These are phyloP conservation scores for Hymenochirus boettgeri DNA, from an alignment of 2,113 vertebrate genomes.

Conservation along the genomic window DNA sequence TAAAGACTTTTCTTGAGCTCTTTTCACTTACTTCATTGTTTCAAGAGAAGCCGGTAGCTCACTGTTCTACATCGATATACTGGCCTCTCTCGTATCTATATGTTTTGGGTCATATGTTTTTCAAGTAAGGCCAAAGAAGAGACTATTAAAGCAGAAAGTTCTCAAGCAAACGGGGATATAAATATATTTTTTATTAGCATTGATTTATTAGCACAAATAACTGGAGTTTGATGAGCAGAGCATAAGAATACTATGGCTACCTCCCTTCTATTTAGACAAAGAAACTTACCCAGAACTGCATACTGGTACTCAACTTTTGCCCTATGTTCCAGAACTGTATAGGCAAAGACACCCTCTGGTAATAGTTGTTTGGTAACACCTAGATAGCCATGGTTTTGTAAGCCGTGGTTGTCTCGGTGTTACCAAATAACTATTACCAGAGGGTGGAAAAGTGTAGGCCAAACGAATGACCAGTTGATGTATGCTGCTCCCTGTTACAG, in stretches of 20 bases:
- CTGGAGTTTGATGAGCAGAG: constrained; percentile 20
- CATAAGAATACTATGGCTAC: constrained; percentile 15
- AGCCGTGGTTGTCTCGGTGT: neutral
- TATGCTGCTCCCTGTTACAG: constrained; percentile 9
- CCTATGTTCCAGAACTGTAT: too few species aligned
- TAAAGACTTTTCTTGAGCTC: neutral
- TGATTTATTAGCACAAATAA: constrained; percentile 24
- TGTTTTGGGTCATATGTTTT: neutral
- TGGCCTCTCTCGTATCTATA: neutral
- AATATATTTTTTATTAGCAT: constrained; percentile 33
- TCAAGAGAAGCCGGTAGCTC: neutral
- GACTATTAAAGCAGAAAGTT: neutral
- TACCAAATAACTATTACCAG: too few species aligned
- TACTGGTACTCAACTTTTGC: neutral
- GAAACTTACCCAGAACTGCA: too few species aligned
- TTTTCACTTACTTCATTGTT: neutral
- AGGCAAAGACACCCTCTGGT: neutral
- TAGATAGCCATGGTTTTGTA: neutral
- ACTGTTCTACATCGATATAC: neutral
- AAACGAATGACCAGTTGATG: neutral
- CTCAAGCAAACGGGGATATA: constrained; percentile 9
- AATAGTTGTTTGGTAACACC: neutral
- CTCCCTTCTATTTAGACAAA: too few species aligned
- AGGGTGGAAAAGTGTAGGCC: constrained; percentile 1
- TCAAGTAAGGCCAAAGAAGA: neutral